Conservation (phyloP, 1,140 invertebrate species). For the Dinoponera quadriceps region DNA sequence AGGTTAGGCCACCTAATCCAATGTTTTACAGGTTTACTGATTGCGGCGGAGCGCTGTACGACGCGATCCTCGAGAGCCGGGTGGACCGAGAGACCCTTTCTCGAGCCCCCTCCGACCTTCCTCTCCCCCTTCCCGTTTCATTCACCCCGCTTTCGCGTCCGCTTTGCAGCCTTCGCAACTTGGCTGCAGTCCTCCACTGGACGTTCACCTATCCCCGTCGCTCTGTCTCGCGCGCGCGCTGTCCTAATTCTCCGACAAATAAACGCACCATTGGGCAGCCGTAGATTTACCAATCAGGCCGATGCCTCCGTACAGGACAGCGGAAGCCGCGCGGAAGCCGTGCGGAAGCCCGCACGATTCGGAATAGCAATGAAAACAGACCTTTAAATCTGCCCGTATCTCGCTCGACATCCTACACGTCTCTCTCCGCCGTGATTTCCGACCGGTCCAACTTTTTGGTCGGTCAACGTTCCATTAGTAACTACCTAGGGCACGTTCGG, state of each 20-base stretch:
- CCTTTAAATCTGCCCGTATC: conserved; percentile 73
- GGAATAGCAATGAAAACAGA: conserved; percentile 77
- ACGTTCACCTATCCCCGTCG: conserved; percentile 38
- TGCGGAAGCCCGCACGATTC: conserved; percentile 76
- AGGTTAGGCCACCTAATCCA: conserved; percentile 77
- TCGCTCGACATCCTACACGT: conserved; percentile 48
- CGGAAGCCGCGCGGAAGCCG: conserved; percentile 68
- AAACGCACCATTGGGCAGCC: conserved; percentile 79
- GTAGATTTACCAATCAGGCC: conserved; percentile 78
- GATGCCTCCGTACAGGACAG: conserved; percentile 69
- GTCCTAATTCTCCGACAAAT: conserved; percentile 77
- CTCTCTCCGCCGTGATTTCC: conserved; percentile 42
- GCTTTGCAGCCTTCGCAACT: background rate
- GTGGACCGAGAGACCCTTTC: conserved; percentile 41
- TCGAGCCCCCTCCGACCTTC: conserved; percentile 4
- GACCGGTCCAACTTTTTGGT: conserved; percentile 24
- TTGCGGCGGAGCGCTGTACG: conserved; percentile 72
- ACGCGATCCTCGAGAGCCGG: conserved; percentile 29
- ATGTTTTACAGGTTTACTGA: conserved; percentile 82
- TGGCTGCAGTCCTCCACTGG: background rate
- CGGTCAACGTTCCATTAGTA: conserved; percentile 55
- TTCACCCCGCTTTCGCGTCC: conserved; percentile 8
- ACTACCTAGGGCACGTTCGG: conserved; percentile 20
- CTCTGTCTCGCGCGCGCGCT: conserved; percentile 59
- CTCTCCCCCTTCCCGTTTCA: background rate